phyloP scores from a whole-genome alignment of 2,113 vertebrate genomes.

The Hiodon alosoides region DNA sequence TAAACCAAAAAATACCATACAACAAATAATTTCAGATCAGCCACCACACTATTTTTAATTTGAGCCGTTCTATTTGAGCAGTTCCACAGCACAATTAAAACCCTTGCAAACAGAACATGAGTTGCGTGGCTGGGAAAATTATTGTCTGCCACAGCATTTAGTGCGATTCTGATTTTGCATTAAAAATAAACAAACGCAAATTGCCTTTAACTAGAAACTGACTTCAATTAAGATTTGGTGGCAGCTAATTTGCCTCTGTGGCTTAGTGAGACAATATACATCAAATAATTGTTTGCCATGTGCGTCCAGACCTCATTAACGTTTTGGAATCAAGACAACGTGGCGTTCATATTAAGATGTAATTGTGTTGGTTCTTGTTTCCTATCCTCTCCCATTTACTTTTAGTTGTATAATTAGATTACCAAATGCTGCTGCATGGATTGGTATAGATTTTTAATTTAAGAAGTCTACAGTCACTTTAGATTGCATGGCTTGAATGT shows the following conservation, averaged over 20 bases:
- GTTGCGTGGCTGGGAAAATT: neutral
- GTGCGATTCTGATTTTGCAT: slow-evolving; percentile 37
- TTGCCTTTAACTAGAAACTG: slow-evolving; percentile 39
- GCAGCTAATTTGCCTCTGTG: slow-evolving; percentile 56
- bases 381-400: slow-evolving; percentile 24
- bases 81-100: neutral
- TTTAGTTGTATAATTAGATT: slow-evolving; percentile 17
- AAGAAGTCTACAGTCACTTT: neutral
- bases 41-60: too few species aligned
- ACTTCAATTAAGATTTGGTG: slow-evolving; percentile 53
- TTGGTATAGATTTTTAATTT: neutral
- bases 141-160: neutral
- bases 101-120: slow-evolving; percentile 1
- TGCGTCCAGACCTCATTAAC: slow-evolving; percentile 62
- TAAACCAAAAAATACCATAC: too few species aligned
- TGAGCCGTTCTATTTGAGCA: too few species aligned
- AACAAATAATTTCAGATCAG: too few species aligned
- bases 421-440: slow-evolving; percentile 7
- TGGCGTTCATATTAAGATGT: slow-evolving; percentile 56
- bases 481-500: neutral
- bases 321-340: slow-evolving; percentile 60
- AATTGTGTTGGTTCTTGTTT: slow-evolving; percentile 57
- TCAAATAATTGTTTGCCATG: slow-evolving; percentile 48
- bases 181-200: slow-evolving; percentile 53
- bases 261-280: slow-evolving; percentile 51